Evolutionary conservation across 2,888 invertebrate species (phyloP), one percentile per base, ranked within the genome.

Genomic region (Ectemnius cavifrons): DNA sequence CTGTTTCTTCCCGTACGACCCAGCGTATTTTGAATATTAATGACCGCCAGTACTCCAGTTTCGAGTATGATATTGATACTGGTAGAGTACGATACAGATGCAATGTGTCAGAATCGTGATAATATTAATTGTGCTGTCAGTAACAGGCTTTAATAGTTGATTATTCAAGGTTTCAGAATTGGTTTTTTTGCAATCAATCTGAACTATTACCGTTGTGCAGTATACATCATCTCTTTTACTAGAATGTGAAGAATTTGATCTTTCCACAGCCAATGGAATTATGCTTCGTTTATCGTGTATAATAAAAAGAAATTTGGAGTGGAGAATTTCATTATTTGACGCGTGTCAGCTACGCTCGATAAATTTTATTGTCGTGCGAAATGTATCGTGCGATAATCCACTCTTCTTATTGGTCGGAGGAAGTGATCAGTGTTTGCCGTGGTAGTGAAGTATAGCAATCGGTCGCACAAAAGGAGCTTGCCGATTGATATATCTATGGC

Each of bases 371-470:
- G 52, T 14, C 16, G 52, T 11, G 28, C 16, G 63, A n/a, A 13
- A 63, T 66, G 16, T 58, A 57, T 60, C 63, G 59, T 28, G n/a
- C 49, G 52, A 70, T 65, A 63, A 72, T 62, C 63, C 27, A 20
- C 8, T 13, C 47, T 27, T 47, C 45, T 56, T 68, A 18, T 16
- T 16, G 52, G 52, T 2, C 16, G 5, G 52, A n/a, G 14, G 45
- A 37, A 14, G 52, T 16, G 11, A 45, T n/a, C 60, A 70, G 46
- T 66, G 71, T 77, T 77, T 67, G 71, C 37, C 14, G 20, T 60
- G 71, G 75, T 49, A 37, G 65, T 62, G 60, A 37, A 75, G 47
- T 71, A 52, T 71, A 80, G 78, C 78, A 81, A 71, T 80, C 68
- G 67, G 18, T 11, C 65, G 45, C 62, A 63, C 60, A 78, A 80